Conservation (phyloP, 2,113 vertebrate species). For the Limanda limanda region DNA sequence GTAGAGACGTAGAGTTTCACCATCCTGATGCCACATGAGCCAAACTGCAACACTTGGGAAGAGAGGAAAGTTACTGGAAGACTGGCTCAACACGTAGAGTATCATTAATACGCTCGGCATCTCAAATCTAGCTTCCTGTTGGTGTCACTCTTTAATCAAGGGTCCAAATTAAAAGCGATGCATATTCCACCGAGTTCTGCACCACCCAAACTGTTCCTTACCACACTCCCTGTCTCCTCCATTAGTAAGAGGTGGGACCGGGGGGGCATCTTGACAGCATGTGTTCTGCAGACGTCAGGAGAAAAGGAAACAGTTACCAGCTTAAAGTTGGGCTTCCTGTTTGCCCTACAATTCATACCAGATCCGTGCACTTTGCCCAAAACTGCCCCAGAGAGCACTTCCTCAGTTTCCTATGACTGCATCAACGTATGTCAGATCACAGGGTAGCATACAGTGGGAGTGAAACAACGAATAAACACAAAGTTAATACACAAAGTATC, state of each 20-base stretch:
- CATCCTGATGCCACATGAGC: constrained; percentile 59
- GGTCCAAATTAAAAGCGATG: constrained; percentile 65
- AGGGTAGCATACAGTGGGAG: neutral
- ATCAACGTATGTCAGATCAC: neutral
- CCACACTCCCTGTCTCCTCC: constrained; percentile 54
- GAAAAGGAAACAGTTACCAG: neutral
- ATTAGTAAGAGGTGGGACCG: constrained; percentile 12
- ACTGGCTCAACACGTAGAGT: constrained; percentile 28
- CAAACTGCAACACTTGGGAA: neutral
- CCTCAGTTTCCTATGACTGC: neutral
- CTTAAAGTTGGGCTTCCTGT: neutral
- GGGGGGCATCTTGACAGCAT: constrained; percentile 25
- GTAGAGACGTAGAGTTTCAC: constrained; percentile 42
- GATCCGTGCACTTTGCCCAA: neutral
- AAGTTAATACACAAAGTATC: neutral
- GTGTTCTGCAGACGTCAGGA: constrained; percentile 27
- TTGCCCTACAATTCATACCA: neutral
- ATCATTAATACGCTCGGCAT: constrained; percentile 51
- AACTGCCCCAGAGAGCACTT: neutral
- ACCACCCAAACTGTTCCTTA: constrained; percentile 62
- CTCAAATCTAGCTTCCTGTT: constrained; percentile 56
- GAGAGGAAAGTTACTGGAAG: constrained; percentile 34
- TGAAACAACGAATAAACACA: neutral
- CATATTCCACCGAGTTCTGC: constrained; percentile 40
- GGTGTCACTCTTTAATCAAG: constrained; percentile 65